Base-by-base conservation (phyloP, 92 coral and sea anemone species). In the Phymanthus crucifer region DNA sequence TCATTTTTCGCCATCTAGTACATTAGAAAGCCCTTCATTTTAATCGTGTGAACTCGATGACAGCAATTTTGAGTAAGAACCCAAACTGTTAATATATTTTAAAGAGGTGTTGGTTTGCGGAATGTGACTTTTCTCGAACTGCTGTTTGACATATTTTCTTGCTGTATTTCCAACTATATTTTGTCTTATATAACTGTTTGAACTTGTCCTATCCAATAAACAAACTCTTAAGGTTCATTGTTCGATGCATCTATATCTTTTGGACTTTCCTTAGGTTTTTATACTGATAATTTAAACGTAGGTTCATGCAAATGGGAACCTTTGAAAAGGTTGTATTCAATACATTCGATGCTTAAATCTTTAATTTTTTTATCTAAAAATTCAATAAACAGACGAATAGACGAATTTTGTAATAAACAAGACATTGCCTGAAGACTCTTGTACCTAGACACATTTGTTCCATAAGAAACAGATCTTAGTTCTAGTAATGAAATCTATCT, bases 31-130 rank as follows among this genome's bases (percentile, higher is more conserved):
- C 2, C 68, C 68, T 61, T 29, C 33, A 61, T 24, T 19, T 61
- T 61, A 61, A 29, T 29, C 10, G 32, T 61, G 10, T 16, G 9
- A 61, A 61, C 27, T 29, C 13, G 35, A 24, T 61, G 35, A 61
- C 68, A 61, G 68, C 29, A 8, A 13, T 61, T 29, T 18, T 34
- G 13, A 61, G 68, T 24, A 1, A 24, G 23, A 61, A 54, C 8
- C 68, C 32, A 61, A 61, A 61, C 32, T n/a, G 48, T 18, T 61
- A 61, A 61, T 61, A 34, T 61, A 14, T 61, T 61, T 61, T 61
- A 26, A 61, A 61, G 29, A 61, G 68, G 33, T 61, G 68, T 8
- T 61, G 68, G 68, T 34, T 57, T n/a, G n/a, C 34, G 68, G 18
- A 27, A 0, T 27, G 64, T 19, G 5, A 54, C 6, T 19, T 18